phyloP scores from a whole-genome alignment of 2,113 vertebrate species.

The Podilymbus podiceps region DNA sequence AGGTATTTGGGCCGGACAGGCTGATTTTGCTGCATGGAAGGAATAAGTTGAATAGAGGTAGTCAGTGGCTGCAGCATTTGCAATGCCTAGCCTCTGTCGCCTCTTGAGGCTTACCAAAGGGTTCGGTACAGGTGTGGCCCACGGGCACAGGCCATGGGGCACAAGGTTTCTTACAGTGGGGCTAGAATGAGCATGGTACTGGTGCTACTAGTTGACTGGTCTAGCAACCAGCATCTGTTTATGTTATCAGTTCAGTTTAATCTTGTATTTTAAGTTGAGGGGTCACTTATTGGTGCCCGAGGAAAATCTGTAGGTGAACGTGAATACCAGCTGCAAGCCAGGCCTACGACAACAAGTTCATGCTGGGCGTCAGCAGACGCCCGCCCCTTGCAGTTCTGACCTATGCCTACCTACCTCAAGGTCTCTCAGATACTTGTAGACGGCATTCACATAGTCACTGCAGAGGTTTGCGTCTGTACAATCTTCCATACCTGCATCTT shows the following conservation, averaged over 20 bases:
- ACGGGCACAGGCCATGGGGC: background rate
- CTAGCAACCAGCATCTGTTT: background rate
- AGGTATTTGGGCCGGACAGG: conserved; percentile 78
- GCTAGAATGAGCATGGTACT: background rate
- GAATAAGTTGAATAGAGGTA: background rate
- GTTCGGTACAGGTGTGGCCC: background rate
- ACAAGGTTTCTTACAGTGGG: background rate
- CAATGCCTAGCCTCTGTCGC: background rate
- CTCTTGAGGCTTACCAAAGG: background rate
- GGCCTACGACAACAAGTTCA: accelerated
- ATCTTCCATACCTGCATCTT: conserved; percentile 80
- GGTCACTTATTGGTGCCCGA: background rate
- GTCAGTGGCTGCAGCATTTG: background rate
- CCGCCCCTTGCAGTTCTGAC: background rate
- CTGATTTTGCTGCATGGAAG: conserved; percentile 72
- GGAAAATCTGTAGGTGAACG: background rate
- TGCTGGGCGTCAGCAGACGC: background rate
- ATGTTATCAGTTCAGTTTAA: background rate
- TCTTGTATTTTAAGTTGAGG: background rate
- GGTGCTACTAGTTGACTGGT: background rate
- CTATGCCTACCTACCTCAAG: conserved; percentile 77
- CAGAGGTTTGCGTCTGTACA: conserved; percentile 79
- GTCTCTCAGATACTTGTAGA: conserved; percentile 82
- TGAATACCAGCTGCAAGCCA: background rate
- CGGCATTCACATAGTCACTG: conserved; percentile 84